Percentiles rank a stretch among this genome's conserved stretches.
These are phyloP conservation scores for Galleria mellonella DNA, from an alignment of 1,140 invertebrate species.

Conservation along the genomic window DNA sequence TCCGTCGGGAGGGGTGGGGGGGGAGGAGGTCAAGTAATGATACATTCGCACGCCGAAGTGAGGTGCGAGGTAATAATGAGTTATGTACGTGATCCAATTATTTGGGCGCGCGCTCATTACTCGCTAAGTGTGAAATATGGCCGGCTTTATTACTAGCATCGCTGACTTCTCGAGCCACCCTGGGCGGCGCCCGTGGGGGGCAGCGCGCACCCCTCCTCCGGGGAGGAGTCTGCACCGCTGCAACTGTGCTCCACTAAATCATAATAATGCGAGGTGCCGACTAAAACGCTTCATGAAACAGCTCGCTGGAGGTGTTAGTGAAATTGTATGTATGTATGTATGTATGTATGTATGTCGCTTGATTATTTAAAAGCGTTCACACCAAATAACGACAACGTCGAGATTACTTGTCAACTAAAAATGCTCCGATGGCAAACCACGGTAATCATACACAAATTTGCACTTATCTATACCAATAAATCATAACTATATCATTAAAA, in stretches of 20 bases:
- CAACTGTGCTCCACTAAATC: slow-evolving; percentile 58
- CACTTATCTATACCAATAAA: no score
- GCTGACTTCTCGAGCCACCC: slow-evolving; percentile 29
- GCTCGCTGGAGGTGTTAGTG: not conserved
- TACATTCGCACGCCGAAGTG: slow-evolving; percentile 59
- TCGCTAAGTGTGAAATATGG: slow-evolving; percentile 75
- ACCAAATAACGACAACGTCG: no score
- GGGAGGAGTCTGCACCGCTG: slow-evolving; percentile 40
- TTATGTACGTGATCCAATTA: slow-evolving; percentile 76
- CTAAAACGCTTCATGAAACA: not conserved
- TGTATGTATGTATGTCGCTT: no score
- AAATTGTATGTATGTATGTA: not conserved
- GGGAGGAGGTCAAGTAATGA: slow-evolving; percentile 51
- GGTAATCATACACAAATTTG: no score
- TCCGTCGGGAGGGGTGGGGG: slow-evolving; percentile 12
- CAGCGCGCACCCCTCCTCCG: not conserved
- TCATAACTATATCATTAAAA: no score
- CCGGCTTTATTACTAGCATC: slow-evolving; percentile 63
- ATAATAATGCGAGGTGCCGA: slow-evolving; percentile 60
- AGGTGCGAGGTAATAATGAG: slow-evolving; percentile 73
- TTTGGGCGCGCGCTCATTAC: slow-evolving; percentile 75
- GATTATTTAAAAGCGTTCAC: no score
- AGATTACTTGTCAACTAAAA: no score
- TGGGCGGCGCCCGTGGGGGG: slow-evolving; percentile 5
- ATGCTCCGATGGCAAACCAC: no score